These are phyloP conservation scores for Coleophora deauratella DNA, from an alignment of 2,888 invertebrate species.

Conservation along the genomic window DNA sequence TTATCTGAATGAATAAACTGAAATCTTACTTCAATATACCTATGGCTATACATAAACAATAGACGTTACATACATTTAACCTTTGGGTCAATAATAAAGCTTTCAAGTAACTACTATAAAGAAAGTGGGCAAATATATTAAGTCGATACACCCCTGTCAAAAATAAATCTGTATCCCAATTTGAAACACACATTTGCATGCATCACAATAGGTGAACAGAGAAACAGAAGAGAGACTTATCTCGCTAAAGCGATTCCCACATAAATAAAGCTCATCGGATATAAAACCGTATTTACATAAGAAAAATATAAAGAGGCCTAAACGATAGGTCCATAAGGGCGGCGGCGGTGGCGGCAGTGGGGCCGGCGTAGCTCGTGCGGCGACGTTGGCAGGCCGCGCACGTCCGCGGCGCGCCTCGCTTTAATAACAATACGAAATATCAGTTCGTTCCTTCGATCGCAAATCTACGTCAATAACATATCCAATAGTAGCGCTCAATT, in stretches of 20 bases:
- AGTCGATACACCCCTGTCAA: slow-evolving; percentile 6
- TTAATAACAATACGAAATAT: slow-evolving; percentile 75
- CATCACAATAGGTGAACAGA: slow-evolving; percentile 60
- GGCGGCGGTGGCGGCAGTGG: too few species aligned
- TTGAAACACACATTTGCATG: slow-evolving; percentile 51
- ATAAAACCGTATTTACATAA: slow-evolving; percentile 73
- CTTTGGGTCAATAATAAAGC: too few species aligned
- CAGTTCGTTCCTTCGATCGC: slow-evolving; percentile 74
- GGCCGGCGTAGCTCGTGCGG: too few species aligned
- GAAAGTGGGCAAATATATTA: too few species aligned
- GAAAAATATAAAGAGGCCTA: slow-evolving; percentile 74
- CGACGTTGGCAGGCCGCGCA: slow-evolving; percentile 47
- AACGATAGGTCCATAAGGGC: slow-evolving; percentile 68
- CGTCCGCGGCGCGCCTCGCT: slow-evolving; percentile 55
- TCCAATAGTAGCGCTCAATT: slow-evolving; percentile 73
- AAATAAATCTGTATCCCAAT: slow-evolving; percentile 52
- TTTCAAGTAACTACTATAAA: too few species aligned
- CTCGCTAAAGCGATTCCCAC: slow-evolving; percentile 73
- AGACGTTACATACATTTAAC: too few species aligned
- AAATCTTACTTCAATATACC: too few species aligned
- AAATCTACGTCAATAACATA: slow-evolving; percentile 75
- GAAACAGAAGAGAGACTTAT: slow-evolving; percentile 62
- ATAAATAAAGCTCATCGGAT: slow-evolving; percentile 75
- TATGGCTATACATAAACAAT: too few species aligned
- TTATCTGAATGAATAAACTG: too few species aligned